Evolutionary conservation across 1,140 invertebrate genomes (phyloP), one percentile per base, ranked within the genome.

Genomic region (Lerema accius): DNA sequence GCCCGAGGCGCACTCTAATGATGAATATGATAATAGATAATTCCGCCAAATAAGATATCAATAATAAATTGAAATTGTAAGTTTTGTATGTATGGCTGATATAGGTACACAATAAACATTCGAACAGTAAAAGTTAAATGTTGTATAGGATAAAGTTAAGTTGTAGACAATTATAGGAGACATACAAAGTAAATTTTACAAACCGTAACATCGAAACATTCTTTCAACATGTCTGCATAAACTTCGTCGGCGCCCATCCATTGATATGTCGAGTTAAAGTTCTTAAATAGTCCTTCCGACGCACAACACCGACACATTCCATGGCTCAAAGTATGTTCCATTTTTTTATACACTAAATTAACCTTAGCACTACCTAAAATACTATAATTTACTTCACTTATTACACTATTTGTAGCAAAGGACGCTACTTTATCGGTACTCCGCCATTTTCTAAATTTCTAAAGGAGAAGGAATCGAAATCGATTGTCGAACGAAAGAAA

Each of bases 191-290:
- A 4, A 13, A 14, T 40, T 23, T 43, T 63, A 83, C 80, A 80
- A 64, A 89, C 86, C 37, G 74, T 67, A 62, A 90, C 77, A 74
- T 88, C 76, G 65, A 90, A 87, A 73, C 84, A 88, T 64, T 87
- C 82, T 40, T 75, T 76, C 45, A 90, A 65, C 87, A 90, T 88
- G 53, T 90, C 79, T 15, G 73, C 67, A 62, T 90, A 90, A 4
- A 88, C 58, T 67, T 90, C 87, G 63, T 84, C 78, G 32, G 75
- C 78, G 6, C 87, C 87, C 84, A 90, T 86, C 84, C 87, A 90
- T 28, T 77, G 70, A 49, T 86, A 90, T 0, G 76, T 62, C 9
- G 63, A 61, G 53, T 74, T 77, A 37, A 90, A 63, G 69, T 86
- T 80, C 72, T 90, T 90, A 63, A 81, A 89, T 26, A 66, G 74